Base-by-base conservation (phyloP, 1,140 invertebrate species). In the Samia ricini region DNA sequence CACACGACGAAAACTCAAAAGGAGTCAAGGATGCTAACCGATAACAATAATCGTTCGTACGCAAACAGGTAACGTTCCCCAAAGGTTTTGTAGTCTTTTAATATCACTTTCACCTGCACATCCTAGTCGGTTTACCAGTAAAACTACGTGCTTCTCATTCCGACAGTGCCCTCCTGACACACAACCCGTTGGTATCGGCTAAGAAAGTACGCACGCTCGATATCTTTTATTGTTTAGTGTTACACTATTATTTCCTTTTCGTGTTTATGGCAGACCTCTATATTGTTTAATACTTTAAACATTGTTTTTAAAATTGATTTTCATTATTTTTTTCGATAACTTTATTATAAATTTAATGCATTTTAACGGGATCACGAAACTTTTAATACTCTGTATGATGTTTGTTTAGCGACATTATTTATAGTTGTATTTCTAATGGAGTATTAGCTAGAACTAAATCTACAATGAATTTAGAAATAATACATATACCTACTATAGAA, bases 81-180 rank as follows among this genome's bases (percentile, higher is more conserved):
- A 57, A 57, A 57, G 18, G 12, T 51, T 19, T 36, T 36, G 33
- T 51, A 20, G 50, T 51, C 6, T 26, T 10, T 52, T 7, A 10
- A 22, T 52, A 36, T 81, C 75, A 81, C 81, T 83, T 83, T 83
- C 81, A 73, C 81, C 71, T 50, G 57, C 19, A 60, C 67, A 62
- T 67, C 59, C 62, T 64, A 56, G 56, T 61, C 19, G 10, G 20
- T 26, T 15, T 4, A 3, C 33, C 33, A 15, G 12, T 15, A 4
- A 10, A 18, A 18, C 56, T 69, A 77, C 80, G 78, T 79, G 79
- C 66, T 52, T 51, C 66, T 65, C 72, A 72, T 81, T 63, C 68
- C 59, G 64, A 81, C 59, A 36, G 22, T 66, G 78, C 68, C 80
- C 74, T 64, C 64, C 61, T 83, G 61, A 79, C 80, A 74, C 66